A percentile compares a stretch with the other conserved stretches of the same genome.
phyloP scores from a whole-genome alignment of 2,797 vertebrate species.

The Anisognathus igniventris region DNA sequence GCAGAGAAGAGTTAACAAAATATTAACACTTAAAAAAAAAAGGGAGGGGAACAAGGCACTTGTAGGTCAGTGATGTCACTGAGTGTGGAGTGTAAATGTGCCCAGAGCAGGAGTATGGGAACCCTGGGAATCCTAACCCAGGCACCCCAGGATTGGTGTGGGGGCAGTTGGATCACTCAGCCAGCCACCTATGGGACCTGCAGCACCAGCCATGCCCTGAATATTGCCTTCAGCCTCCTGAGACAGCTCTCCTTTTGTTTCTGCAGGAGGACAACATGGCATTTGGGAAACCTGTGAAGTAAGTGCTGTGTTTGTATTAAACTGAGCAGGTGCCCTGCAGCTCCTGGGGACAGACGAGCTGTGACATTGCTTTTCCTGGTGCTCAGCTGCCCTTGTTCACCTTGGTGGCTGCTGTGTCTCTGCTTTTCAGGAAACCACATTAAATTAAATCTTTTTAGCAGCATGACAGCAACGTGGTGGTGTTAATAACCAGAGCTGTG shows the following conservation, averaged over 20 bases:
- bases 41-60: not conserved
- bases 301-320: constrained; percentile 62
- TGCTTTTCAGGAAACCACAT: not conserved
- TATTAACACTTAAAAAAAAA: not conserved
- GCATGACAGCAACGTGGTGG: not conserved
- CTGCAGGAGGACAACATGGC: constrained; percentile 97
- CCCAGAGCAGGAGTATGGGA: not conserved
- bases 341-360: not conserved
- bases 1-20: not conserved
- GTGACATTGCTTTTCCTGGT: not conserved
- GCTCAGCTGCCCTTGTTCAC: not conserved
- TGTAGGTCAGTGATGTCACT: rapidly evolving
- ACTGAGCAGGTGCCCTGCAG: not conserved
- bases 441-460: not conserved
- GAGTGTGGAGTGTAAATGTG: rapidly evolving
- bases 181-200: not conserved
- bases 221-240: not conserved
- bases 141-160: not conserved
- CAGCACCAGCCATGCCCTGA: not conserved
- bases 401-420: not conserved
- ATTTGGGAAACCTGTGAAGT: constrained; percentile 96
- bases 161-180: not conserved
- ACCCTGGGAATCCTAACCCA: not conserved
- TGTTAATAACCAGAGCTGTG: not conserved
- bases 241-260: not conserved